These are phyloP conservation scores for Serrognathus titanus DNA, from an alignment of 2,888 invertebrate genomes.

Conservation along the genomic window DNA sequence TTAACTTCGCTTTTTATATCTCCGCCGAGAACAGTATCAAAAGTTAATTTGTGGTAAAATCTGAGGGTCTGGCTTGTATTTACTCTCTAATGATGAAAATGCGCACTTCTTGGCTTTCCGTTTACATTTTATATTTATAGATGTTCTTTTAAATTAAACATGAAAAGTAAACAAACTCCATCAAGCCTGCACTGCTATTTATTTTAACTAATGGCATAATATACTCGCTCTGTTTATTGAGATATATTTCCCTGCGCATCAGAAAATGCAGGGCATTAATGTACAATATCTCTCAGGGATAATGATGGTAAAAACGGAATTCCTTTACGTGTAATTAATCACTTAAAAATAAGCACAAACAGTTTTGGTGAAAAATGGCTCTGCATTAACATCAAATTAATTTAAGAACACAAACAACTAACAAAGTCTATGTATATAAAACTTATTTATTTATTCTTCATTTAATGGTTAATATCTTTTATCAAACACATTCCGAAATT, in stretches of 20 bases:
- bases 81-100: slow-evolving; percentile 47
- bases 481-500: no score
- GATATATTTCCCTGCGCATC: neutral
- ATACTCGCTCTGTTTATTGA: neutral
- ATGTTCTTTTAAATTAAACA: slow-evolving; percentile 37
- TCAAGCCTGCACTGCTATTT: slow-evolving; percentile 6
- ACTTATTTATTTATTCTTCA: no score
- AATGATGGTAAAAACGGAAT: no score
- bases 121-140: slow-evolving; percentile 40
- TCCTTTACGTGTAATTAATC: no score
- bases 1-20: slow-evolving; percentile 49
- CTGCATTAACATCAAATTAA: no score
- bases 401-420: no score
- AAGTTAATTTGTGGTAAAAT: slow-evolving; percentile 52
- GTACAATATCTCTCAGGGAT: no score
- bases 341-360: no score
- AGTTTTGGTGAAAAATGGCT: no score
- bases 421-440: no score
- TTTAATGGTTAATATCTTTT: no score
- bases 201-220: slow-evolving; percentile 4
- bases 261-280: no score
- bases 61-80: slow-evolving; percentile 44
- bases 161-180: slow-evolving; percentile 17
- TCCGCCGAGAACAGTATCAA: slow-evolving; percentile 50
- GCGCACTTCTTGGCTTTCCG: slow-evolving; percentile 35